Evolutionary conservation across 2,797 vertebrate genomes (phyloP).

Genomic region (Siniperca obscura): DNA sequence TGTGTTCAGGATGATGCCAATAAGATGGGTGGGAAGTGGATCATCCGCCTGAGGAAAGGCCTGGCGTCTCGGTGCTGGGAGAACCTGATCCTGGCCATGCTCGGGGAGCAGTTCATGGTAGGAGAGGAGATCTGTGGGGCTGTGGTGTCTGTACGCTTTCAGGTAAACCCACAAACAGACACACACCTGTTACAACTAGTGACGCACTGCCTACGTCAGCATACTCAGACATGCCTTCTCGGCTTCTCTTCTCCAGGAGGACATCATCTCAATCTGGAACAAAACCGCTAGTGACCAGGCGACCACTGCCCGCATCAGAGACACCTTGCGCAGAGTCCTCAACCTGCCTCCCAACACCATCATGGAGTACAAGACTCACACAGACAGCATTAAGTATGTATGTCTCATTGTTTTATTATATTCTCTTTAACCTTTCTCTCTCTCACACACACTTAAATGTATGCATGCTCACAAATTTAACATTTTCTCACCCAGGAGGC

Average conservation of each 20-base stretch:
- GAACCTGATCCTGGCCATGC: constrained; percentile 97
- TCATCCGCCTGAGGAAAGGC: constrained; percentile 92
- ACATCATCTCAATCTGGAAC: constrained; percentile 92
- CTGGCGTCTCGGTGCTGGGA: constrained; percentile 98
- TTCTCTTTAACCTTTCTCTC: constrained; percentile 34
- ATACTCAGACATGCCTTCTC: neutral
- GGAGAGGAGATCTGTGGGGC: constrained; percentile 99
- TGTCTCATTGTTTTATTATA: constrained; percentile 71
- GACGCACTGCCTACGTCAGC: no score
- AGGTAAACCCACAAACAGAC: constrained; percentile 79
- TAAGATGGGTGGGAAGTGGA: constrained; percentile 91
- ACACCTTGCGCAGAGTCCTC: constrained; percentile 88
- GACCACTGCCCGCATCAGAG: constrained; percentile 89
- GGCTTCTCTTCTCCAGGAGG: constrained; percentile 79
- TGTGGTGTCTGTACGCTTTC: constrained; percentile 96
- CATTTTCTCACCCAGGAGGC: neutral
- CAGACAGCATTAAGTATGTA: constrained; percentile 92
- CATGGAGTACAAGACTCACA: constrained; percentile 93
- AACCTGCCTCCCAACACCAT: constrained; percentile 91
- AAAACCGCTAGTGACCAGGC: constrained; percentile 89
- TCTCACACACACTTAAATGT: neutral
- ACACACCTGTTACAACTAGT: neutral
- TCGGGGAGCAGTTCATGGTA: constrained; percentile 99
- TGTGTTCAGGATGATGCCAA: constrained; percentile 88
- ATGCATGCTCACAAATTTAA: constrained; percentile 32